These are phyloP conservation scores for Acromyrmex charruanus DNA, from an alignment of 1,140 invertebrate genomes.

Conservation along the genomic window DNA sequence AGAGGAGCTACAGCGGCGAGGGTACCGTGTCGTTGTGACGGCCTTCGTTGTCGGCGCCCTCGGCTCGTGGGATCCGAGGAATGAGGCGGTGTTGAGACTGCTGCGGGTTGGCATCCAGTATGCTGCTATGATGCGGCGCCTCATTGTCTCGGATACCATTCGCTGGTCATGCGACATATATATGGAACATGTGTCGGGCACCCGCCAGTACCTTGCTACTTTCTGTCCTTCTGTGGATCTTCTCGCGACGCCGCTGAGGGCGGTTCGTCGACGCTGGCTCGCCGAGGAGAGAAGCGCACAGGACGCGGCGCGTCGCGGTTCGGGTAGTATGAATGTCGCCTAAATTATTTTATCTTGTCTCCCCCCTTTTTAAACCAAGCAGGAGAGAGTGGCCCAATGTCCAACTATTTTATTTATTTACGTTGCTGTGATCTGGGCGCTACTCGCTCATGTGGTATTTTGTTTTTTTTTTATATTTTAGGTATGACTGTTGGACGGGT, in stretches of 20 bases:
- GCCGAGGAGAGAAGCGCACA: neutral
- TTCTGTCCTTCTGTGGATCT: neutral
- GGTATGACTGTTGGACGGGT: no score
- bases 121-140: constrained; percentile 4
- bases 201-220: neutral
- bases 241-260: neutral
- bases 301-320: neutral
- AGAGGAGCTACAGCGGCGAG: neutral
- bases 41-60: neutral
- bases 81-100: neutral
- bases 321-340: neutral
- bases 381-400: neutral
- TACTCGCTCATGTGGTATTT: no score
- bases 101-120: neutral
- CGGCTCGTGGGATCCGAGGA: neutral
- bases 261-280: neutral
- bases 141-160: constrained; percentile 28
- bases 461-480: no score
- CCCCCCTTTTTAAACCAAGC: neutral
- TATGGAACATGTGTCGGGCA: constrained; percentile 26
- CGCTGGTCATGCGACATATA: constrained; percentile 50
- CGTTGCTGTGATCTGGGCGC: no score
- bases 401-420: no score
- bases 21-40: neutral
- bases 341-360: neutral